Evolutionary conservation across 2,113 vertebrate species (phyloP).

Genomic region (Onychostruthus taczanowskii): DNA sequence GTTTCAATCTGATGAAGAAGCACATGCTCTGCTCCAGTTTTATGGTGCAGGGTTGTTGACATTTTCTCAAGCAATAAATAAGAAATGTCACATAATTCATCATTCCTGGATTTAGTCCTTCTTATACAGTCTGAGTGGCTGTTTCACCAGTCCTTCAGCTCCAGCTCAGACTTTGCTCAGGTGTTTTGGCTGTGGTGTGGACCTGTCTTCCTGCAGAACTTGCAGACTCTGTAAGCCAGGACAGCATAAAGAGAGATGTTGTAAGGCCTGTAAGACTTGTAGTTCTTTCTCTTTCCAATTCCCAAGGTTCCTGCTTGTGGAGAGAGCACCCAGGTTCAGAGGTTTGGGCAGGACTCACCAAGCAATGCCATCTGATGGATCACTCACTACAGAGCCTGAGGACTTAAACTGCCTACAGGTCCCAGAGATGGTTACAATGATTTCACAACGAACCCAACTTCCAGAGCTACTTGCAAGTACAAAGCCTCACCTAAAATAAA

Average conservation of each 20-base stretch:
- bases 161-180: not conserved
- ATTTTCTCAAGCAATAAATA: not conserved
- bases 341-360: not conserved
- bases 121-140: not conserved
- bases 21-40: not conserved
- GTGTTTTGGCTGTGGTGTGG: not conserved
- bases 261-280: not conserved
- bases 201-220: not conserved
- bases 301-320: not conserved
- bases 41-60: not conserved
- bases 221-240: not conserved
- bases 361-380: not conserved
- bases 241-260: not conserved
- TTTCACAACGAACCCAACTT: not conserved
- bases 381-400: not conserved
- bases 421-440: not conserved
- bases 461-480: not conserved
- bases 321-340: not conserved
- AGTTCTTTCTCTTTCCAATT: not conserved
- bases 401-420: not conserved
- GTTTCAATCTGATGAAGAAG: constrained; percentile 6
- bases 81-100: not conserved
- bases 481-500: not conserved
- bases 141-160: not conserved
- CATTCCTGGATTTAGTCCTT: not conserved